Evolutionary conservation across 2,113 vertebrate species (phyloP), one percentile per base, ranked within the genome.

Genomic region (Tinamus guttatus): DNA sequence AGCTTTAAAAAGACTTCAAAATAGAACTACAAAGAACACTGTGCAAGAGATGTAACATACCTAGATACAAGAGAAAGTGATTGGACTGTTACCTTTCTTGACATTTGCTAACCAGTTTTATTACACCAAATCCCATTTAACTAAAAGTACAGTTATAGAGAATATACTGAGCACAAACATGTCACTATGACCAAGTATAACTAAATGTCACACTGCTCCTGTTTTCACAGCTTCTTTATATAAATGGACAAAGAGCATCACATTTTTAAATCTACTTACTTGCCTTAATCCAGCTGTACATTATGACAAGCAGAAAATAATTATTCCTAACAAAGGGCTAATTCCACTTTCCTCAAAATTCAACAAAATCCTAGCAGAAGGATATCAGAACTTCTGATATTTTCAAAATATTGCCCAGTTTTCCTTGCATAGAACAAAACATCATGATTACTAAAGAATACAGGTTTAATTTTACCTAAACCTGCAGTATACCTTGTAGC

Each of bases 121-220:
- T 27, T 65, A 24, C 11, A 81, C 32, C 87, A 91, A 97, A 78
- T 22, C 21, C 54, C 82, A 40, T 65, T 94, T 87, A 84, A 92
- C 84, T 82, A 94, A 62, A 34, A 43, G 30, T 52, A 49, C 47
- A 90, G 79, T 47, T n/a, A 92, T 47, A 81, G 75, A 91, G 87
- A 76, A 81, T 0, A 2, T 58, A 68, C 34, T 27, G 27, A 89
- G 84, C 54, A 82, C 79, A 85, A 83, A 90, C 45, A 77, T 47
- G 47, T 85, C 65, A 71, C 90, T 58, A 25, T 34, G 73, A 60
- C n/a, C 64, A 67, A 71, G 52, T 52, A 79, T 30, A 54, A 91
- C 32, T 67, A 56, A 45, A 77, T 34, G 49, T 64, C 67, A 87
- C 79, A 93, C 19, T 65, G 81, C 30, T 80, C 49, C 49, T 36